Evolutionary conservation across 2,797 vertebrate species (phyloP), one percentile per base, ranked within the genome.

Genomic region (Parauchenoglanis ngamensis): DNA sequence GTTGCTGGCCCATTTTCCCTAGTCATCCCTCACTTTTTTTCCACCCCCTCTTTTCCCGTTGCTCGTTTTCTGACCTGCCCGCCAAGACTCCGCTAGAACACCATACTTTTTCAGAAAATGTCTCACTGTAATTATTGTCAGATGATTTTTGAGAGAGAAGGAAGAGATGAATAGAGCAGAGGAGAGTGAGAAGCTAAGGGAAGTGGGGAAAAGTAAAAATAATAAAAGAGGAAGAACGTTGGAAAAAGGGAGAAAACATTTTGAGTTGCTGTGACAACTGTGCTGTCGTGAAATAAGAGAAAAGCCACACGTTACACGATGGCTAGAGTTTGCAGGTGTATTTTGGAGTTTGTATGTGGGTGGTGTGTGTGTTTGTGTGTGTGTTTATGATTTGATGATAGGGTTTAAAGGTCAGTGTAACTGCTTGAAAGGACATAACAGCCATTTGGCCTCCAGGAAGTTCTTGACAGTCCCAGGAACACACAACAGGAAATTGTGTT

Each of bases 51-150:
- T 49, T 31, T 61, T 23, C 89, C 83, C 86, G 78, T 70, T 73
- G 87, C 89, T 85, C 83, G 31, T 63, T 83, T 72, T 44, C 49
- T 25, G 72, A 83, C 75, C 77, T 89, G 78, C 87, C 86, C 54
- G 54, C 40, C 35, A 63, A 88, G 88, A 83, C 56, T 88, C 86
- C 19, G 81, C 86, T 49, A 76, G 89, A 85, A 90, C 90, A 90
- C 90, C 87, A 86, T 87, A 81, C 35, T 8, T 90, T 63, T 79
- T 63, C 12, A 89, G 77, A 91, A 90, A 83, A 85, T 1, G 91
- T 91, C 92, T 88, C 59, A 4, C 23, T 21, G 17, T 94, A 96
- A 95, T 95, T 90, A 90, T 92, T 94, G 92, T 95, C 95, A 95
- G 94, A 95, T 95, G 95, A 94, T 92, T 79, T 85, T 86, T 90